phyloP scores from a whole-genome alignment of 2,888 invertebrate genomes.

The Bimastos eiseni region DNA sequence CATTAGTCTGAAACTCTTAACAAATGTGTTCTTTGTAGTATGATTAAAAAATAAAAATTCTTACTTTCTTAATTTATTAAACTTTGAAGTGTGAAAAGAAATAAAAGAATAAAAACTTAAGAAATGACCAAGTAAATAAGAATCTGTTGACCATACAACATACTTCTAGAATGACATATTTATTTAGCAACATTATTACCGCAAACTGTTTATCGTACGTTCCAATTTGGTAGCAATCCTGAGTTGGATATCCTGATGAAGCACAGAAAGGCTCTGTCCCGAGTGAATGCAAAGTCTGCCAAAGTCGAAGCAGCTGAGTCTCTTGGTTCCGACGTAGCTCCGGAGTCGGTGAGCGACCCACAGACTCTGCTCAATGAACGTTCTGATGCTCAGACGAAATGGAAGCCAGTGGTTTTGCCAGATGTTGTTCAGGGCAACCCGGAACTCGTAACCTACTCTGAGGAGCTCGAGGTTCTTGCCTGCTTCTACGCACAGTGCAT shows the following conservation, averaged over 20 bases:
- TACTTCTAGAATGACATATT: too few relatives aligned
- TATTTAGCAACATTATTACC: neutral
- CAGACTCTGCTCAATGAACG: neutral
- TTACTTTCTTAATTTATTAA: too few relatives aligned
- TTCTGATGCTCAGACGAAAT: neutral
- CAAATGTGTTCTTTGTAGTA: too few relatives aligned
- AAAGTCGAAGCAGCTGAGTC: neutral
- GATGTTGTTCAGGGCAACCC: conserved; percentile 46
- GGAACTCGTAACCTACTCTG: conserved; percentile 64
- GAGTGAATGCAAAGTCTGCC: neutral
- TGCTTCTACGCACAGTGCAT: conserved; percentile 69
- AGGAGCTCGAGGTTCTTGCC: conserved; percentile 67
- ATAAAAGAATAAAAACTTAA: too few relatives aligned
- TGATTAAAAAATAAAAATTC: too few relatives aligned
- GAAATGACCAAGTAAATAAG: too few relatives aligned
- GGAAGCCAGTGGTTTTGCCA: neutral
- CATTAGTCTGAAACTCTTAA: too few relatives aligned
- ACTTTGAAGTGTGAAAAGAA: too few relatives aligned
- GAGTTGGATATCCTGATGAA: neutral
- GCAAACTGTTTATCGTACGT: neutral
- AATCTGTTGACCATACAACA: too few relatives aligned
- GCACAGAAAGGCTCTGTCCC: neutral
- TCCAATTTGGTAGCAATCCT: neutral
- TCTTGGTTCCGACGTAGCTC: neutral
- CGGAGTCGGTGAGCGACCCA: neutral